Evolutionary conservation across 1,140 invertebrate genomes (phyloP).

Genomic region (Drosophila kepulauana): DNA sequence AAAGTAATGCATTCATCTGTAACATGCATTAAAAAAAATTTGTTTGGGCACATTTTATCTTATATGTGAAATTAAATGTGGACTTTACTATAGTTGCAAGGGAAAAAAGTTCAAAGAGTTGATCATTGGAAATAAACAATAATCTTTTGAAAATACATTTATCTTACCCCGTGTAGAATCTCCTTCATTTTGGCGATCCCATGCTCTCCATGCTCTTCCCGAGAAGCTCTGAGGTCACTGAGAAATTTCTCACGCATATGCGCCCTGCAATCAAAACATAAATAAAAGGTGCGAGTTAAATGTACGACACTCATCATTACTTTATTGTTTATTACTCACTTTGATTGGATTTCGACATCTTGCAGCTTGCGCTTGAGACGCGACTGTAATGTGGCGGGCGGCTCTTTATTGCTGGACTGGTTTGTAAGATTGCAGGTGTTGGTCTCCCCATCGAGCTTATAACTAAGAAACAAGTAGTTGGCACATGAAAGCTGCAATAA

Average conservation of each 20-base stretch:
- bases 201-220: constrained; percentile 93
- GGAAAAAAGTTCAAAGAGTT: neutral
- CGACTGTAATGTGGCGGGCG: constrained; percentile 86
- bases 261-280: constrained; percentile 88
- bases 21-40: no score
- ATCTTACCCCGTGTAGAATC: constrained; percentile 88
- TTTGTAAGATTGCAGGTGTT: constrained; percentile 90
- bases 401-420: constrained; percentile 86
- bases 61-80: no score
- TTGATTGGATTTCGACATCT: constrained; percentile 97
- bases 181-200: constrained; percentile 90
- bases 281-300: constrained; percentile 2
- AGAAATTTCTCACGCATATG: constrained; percentile 99
- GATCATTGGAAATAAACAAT: neutral
- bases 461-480: constrained; percentile 95
- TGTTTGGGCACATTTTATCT: no score
- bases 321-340: constrained; percentile 86
- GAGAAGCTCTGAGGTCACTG: constrained; percentile 95
- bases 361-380: constrained; percentile 94
- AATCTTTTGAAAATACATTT: no score
- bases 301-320: constrained; percentile 16
- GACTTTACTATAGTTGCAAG: no score
- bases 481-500: constrained; percentile 92
- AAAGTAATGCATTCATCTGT: no score
- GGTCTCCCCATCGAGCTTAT: constrained; percentile 89